Conservation (phyloP, 2,888 invertebrate genomes). For the Steinernema scapterisci region DNA sequence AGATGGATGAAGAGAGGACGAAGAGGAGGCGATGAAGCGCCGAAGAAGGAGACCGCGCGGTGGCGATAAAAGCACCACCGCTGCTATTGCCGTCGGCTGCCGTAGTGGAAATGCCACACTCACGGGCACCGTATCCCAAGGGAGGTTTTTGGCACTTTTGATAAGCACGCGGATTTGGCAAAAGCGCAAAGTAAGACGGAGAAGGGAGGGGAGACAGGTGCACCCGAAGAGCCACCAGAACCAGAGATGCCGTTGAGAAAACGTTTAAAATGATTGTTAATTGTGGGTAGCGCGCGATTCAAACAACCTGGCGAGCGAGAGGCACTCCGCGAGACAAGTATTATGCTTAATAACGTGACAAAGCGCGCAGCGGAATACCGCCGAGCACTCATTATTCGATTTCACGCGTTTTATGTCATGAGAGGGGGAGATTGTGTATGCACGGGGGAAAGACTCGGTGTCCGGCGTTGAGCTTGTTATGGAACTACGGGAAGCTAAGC, state of each 20-base stretch:
- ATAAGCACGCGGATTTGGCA: not conserved
- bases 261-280: too few relatives aligned
- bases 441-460: too few relatives aligned
- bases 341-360: not conserved
- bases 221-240: too few relatives aligned
- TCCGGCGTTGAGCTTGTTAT: too few relatives aligned
- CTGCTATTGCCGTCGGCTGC: too few relatives aligned
- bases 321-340: too few relatives aligned
- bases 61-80: not conserved
- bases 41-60: not conserved
- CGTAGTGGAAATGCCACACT: too few relatives aligned
- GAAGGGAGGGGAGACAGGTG: not conserved
- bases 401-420: not conserved
- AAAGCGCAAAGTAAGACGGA: not conserved
- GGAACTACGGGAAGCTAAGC: too few relatives aligned
- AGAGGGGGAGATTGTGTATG: not conserved
- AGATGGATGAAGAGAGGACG: not conserved
- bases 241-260: too few relatives aligned
- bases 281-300: too few relatives aligned
- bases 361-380: conserved; percentile 10
- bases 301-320: too few relatives aligned
- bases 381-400: conserved; percentile 26
- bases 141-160: not conserved
- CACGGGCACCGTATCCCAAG: too few relatives aligned
- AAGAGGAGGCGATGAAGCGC: not conserved